Evolutionary conservation across 2,888 invertebrate species (phyloP), one percentile per base, ranked within the genome.

Genomic region (Drosophila koepferae): DNA sequence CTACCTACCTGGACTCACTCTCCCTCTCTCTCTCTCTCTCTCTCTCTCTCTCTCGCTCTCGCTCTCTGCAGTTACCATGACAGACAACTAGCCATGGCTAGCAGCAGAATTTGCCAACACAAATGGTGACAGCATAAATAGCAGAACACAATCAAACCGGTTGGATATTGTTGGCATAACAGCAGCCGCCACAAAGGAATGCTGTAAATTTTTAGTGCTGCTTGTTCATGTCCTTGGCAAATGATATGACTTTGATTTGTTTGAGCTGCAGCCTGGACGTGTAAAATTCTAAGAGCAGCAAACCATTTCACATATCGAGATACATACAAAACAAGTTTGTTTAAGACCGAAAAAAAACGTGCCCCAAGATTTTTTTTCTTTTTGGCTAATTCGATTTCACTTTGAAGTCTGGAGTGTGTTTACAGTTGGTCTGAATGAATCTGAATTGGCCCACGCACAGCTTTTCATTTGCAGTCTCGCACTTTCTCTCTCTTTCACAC

Each of bases 331-430:
- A 3, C 31, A 10, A 18, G 51, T 51, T 18, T 51, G 16, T 51
- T 34, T 14, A 49, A 49, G 49, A 12, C 51, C 31, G 8, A 0
- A 14, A 48, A 1, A 16, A 23, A 28, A 16, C 8, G 48, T 31
- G 14, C 28, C 14, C 31, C 14, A 14, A 14, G 43, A 63, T 56
- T 38, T 36, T n/a, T 12, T 20, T 56, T 38, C 28, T n/a, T 12
- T 20, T 5, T 43, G 31, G 28, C 62, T 62, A 40, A 58, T 58
- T 53, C 40, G 28, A 49, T 34, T 49, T 43, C 12, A 23, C 48
- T 60, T 43, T 43, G 36, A 55, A 55, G 41, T 68, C 59, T 41
- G n/a, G 54, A 38, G n/a, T 18, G n/a, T 20, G 43, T 10, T 49
- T 54, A 49, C 60, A n/a, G 49, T 31, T n/a, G 14, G 20, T 20